Evolutionary conservation across 2,888 invertebrate genomes (phyloP), one percentile per base, ranked within the genome.

Genomic region (Elgonia sp.): DNA sequence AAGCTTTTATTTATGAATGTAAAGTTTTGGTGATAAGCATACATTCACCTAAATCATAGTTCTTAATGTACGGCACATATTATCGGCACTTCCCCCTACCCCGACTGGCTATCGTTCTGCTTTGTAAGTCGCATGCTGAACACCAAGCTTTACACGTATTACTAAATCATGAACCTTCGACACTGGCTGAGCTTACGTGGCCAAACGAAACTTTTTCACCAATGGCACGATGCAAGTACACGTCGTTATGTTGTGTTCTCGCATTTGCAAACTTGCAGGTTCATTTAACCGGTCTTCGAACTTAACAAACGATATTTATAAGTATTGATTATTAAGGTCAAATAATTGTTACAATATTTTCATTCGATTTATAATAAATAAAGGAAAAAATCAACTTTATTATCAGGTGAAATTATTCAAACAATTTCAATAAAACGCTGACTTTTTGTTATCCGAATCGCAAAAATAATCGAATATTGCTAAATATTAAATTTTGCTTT

Each of bases 61-160:
- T 88, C 60, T 83, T 40, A 80, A 86, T 84, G 63, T 81, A 62
- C 67, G 80, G 67, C 70, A 86, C 79, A 83, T 65, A 79, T 80
- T 85, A 85, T 82, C 83, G 69, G 63, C 55, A 67, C 84, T 85
- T 83, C 81, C 79, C 82, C 70, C 79, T 73, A 84, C 42, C 50
- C 57, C 40, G 39, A 20, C 20, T 16, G 77, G 46, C 63, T 70
- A 87, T 80, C 88, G 79, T 82, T 83, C 84, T 88, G 82, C 86
- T 88, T 86, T 86, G 89, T 89, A 88, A 89, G 88, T 90, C 90
- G 86, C 83, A 88, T 87, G 83, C 77, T 70, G 29, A 86, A 88
- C 86, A 81, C 79, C 77, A 76, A 91, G 89, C 89, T 90, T 89
- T 89, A 90, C 87, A 84, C 87, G 86, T 90, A 89, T 91, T 90